Evolutionary conservation across 2,888 invertebrate genomes (phyloP).

Genomic region (Andrena bicolor): DNA sequence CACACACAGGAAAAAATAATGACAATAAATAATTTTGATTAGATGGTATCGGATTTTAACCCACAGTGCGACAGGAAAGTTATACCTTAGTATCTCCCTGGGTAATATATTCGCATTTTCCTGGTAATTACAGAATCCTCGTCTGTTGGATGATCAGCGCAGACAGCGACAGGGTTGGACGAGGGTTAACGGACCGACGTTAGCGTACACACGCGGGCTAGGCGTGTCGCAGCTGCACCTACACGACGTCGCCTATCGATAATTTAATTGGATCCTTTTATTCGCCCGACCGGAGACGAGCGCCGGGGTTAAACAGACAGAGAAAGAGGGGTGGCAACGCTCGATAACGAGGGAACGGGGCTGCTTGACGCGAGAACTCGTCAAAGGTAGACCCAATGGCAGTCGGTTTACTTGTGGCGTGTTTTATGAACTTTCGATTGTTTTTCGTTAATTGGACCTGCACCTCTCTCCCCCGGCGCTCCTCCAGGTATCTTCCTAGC

Average conservation of each 20-base stretch:
- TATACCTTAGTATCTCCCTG: slow-evolving; percentile 41
- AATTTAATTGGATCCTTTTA: slow-evolving; percentile 64
- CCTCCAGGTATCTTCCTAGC: background rate
- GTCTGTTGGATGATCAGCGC: slow-evolving; percentile 43
- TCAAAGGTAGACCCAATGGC: slow-evolving; percentile 38
- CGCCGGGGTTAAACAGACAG: background rate
- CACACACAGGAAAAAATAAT: no score
- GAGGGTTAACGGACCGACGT: slow-evolving; percentile 32
- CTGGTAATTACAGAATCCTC: slow-evolving; percentile 53
- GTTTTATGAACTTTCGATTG: slow-evolving; percentile 48
- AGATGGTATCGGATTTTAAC: background rate
- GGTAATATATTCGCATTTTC: slow-evolving; percentile 59
- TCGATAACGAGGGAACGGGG: slow-evolving; percentile 40
- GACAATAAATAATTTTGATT: no score
- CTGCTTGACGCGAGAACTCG: slow-evolving; percentile 17
- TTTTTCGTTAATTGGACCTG: slow-evolving; percentile 62
- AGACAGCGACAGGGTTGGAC: slow-evolving; percentile 1
- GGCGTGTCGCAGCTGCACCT: slow-evolving; percentile 14
- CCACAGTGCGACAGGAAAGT: slow-evolving; percentile 32
- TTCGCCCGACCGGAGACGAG: slow-evolving; percentile 22
- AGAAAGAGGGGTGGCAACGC: background rate
- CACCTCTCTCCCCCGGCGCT: background rate
- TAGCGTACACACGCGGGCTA: background rate
- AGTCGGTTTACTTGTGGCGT: slow-evolving; percentile 29
- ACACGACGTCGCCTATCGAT: slow-evolving; percentile 28